phyloP scores from a whole-genome alignment of 2,797 vertebrate species.

The Nyctibius grandis region DNA sequence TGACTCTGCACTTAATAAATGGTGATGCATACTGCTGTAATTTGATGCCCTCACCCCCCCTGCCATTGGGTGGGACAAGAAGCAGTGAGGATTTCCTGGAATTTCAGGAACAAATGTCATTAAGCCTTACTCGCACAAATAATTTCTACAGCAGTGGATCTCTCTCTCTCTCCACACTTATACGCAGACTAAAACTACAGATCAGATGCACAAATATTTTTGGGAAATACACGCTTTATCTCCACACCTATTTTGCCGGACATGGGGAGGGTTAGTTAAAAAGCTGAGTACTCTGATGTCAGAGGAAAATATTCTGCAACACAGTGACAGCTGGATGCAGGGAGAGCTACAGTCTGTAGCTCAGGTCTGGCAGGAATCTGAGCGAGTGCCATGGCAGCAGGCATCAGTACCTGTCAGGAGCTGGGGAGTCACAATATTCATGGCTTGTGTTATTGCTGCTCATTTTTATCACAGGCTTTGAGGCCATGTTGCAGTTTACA shows the following conservation, averaged over 20 bases:
- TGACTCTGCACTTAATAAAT: background rate
- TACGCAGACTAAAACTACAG: background rate
- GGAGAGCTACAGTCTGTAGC: conserved; percentile 26
- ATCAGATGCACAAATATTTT: background rate
- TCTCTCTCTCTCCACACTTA: background rate
- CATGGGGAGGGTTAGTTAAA: background rate
- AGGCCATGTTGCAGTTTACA: background rate
- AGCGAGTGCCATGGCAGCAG: conserved; percentile 50
- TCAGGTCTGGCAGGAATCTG: conserved; percentile 26
- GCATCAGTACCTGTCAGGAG: conserved; percentile 47
- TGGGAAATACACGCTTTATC: background rate
- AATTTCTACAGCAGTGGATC: background rate
- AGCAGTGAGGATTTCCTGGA: background rate
- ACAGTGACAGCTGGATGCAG: conserved; percentile 21
- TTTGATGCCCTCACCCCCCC: background rate
- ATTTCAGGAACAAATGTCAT: background rate
- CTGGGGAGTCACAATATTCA: background rate
- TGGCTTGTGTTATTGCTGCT: background rate
- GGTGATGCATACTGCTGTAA: background rate
- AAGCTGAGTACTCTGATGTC: background rate
- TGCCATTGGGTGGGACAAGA: background rate
- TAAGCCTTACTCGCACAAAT: background rate
- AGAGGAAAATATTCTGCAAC: conserved; percentile 30
- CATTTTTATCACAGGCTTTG: background rate
- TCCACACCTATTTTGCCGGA: background rate